Evolutionary conservation across 2,797 vertebrate species (phyloP).

Genomic region (Betta splendens): DNA sequence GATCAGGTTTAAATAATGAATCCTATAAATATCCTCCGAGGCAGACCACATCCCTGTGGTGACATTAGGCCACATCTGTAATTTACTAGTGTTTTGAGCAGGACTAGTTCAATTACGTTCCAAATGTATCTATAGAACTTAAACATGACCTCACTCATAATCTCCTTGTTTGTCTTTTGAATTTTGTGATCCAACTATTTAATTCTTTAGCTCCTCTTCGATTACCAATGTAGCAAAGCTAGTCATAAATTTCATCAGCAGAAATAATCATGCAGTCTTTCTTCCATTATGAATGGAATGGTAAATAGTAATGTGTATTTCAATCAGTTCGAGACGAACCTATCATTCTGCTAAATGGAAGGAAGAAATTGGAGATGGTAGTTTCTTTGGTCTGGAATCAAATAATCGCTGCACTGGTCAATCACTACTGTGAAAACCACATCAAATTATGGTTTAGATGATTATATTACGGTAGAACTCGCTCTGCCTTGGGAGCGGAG

Average conservation of each 20-base stretch:
- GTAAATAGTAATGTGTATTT: constrained; percentile 22
- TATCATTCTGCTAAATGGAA: constrained; percentile 30
- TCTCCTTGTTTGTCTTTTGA: not conserved
- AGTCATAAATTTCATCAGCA: not conserved
- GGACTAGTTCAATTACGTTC: constrained; percentile 11
- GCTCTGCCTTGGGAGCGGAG: constrained; percentile 41
- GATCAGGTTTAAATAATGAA: constrained; percentile 68
- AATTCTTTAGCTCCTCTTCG: constrained; percentile 7
- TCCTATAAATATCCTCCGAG: constrained; percentile 63
- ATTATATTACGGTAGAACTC: constrained; percentile 62
- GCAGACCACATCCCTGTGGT: constrained; percentile 44
- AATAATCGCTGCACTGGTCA: constrained; percentile 57
- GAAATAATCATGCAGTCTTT: constrained; percentile 1
- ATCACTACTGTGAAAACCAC: constrained; percentile 52
- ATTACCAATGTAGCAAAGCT: constrained; percentile 4
- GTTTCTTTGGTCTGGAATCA: constrained; percentile 54
- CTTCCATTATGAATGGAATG: not conserved
- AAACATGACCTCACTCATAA: not conserved
- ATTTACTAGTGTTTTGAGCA: constrained; percentile 28
- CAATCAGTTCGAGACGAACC: constrained; percentile 17
- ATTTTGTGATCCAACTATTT: no score
- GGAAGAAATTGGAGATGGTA: constrained; percentile 42
- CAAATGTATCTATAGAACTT: not conserved
- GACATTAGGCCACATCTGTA: constrained; percentile 50
- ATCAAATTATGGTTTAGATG: constrained; percentile 66